phyloP scores from a whole-genome alignment of 2,113 vertebrate genomes.

The Entelurus aequoreus region DNA sequence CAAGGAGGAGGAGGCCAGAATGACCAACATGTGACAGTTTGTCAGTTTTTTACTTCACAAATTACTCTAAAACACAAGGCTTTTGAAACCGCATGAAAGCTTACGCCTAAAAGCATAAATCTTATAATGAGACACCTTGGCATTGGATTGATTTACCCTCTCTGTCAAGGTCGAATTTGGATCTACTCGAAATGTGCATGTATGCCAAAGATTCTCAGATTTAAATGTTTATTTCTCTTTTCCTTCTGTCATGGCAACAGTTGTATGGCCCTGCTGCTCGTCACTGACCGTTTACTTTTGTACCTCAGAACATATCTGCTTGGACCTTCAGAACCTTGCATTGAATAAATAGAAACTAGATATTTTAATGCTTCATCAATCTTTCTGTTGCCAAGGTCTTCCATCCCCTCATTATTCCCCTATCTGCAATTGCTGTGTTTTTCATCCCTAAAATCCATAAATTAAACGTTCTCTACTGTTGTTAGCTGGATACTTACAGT shows the following conservation, averaged over 20 bases:
- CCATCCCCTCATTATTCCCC: slow-evolving; percentile 5
- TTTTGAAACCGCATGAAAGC: no score
- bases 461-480: no score
- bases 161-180: not conserved
- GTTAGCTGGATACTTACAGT: no score
- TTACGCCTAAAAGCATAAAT: no score
- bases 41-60: no score
- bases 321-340: slow-evolving; percentile 1
- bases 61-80: no score
- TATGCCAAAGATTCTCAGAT: not conserved
- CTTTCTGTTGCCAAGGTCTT: slow-evolving; percentile 20
- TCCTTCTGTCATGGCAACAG: not conserved
- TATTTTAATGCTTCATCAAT: slow-evolving; percentile 33
- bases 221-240: slow-evolving; percentile 1
- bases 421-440: not conserved
- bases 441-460: no score
- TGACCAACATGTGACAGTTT: no score
- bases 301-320: slow-evolving; percentile 11
- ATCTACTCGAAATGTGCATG: no score
- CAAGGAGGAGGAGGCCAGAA: no score
- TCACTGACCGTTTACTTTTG: slow-evolving; percentile 37
- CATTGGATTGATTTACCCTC: not conserved
- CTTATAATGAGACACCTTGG: no score
- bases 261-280: slow-evolving; percentile 21
- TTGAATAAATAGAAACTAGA: slow-evolving; percentile 20